Evolutionary conservation across 2,113 vertebrate species (phyloP).

Genomic region (Chloroceryle aenea): DNA sequence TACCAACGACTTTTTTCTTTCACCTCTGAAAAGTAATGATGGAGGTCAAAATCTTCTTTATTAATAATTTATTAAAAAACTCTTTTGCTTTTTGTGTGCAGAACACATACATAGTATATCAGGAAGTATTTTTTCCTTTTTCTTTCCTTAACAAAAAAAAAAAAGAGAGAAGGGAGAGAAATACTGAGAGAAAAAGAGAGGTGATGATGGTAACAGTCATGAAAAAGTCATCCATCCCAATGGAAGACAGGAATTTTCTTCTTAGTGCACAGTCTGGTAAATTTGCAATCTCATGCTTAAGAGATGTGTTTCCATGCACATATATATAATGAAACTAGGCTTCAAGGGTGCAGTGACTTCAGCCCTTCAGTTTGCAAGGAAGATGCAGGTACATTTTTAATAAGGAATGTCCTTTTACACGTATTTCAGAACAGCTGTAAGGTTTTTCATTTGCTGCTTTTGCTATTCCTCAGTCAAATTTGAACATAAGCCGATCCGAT

Average conservation of each 20-base stretch:
- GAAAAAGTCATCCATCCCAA: background rate
- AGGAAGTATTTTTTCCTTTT: background rate
- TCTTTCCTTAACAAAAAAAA: background rate
- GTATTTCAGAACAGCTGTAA: background rate
- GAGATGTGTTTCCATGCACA: background rate
- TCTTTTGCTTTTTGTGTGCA: background rate
- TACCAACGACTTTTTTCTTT: background rate
- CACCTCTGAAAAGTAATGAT: background rate
- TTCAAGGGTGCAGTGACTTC: background rate
- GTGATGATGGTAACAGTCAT: background rate
- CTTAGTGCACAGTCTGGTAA: background rate
- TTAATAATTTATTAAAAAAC: background rate
- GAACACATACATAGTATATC: background rate
- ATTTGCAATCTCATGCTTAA: conserved; percentile 39
- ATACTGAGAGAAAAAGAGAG: background rate
- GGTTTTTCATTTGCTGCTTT: background rate
- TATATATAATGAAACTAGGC: background rate
- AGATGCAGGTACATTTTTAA: conserved; percentile 1
- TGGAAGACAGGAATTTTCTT: background rate
- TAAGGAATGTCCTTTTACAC: background rate
- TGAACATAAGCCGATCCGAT: background rate
- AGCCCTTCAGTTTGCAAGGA: background rate
- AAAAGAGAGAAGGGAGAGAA: background rate
- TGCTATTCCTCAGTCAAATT: background rate
- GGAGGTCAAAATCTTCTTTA: background rate